Evolutionary conservation across 2,888 invertebrate species (phyloP).

Genomic region (Mythimna albipuncta): DNA sequence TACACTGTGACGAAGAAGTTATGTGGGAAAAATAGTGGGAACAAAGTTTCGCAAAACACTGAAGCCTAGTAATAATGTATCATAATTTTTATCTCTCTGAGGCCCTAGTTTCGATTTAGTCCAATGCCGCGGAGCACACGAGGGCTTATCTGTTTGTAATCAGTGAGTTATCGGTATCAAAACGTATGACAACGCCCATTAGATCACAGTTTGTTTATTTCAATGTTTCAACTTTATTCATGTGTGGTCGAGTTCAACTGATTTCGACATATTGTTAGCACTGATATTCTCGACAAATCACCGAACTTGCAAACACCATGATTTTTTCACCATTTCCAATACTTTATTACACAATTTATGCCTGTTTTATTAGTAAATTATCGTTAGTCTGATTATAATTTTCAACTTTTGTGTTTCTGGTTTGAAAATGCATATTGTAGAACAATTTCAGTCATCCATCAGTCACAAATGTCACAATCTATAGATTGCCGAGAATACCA

Average conservation of each 20-base stretch:
- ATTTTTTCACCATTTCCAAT: neutral
- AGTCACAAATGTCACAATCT: neutral
- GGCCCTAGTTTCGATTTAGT: conserved; percentile 78
- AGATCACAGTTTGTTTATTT: conserved; percentile 80
- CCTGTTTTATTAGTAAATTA: too few species aligned
- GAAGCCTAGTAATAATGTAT: conserved; percentile 32
- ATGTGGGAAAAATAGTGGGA: conserved; percentile 25
- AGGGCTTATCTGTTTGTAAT: conserved; percentile 83
- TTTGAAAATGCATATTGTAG: too few species aligned
- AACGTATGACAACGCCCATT: conserved; percentile 84
- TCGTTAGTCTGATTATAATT: too few species aligned
- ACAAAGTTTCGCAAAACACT: conserved; percentile 46
- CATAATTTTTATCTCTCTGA: conserved; percentile 66
- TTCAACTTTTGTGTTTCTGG: neutral
- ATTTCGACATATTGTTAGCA: conserved; percentile 49
- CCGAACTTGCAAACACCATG: neutral
- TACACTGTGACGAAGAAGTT: conserved; percentile 35
- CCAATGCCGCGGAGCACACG: conserved; percentile 72
- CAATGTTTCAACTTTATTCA: conserved; percentile 68
- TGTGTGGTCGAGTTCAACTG: conserved; percentile 52
- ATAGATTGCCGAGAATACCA: conserved; percentile 33
- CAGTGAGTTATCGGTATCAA: conserved; percentile 81
- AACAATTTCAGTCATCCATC: neutral
- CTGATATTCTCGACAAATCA: conserved; percentile 44
- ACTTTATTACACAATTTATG: neutral